These are phyloP conservation scores for Bolinopsis microptera DNA, from an alignment of 37 sponge, comb jelly and placozoan genomes.

Conservation along the genomic window DNA sequence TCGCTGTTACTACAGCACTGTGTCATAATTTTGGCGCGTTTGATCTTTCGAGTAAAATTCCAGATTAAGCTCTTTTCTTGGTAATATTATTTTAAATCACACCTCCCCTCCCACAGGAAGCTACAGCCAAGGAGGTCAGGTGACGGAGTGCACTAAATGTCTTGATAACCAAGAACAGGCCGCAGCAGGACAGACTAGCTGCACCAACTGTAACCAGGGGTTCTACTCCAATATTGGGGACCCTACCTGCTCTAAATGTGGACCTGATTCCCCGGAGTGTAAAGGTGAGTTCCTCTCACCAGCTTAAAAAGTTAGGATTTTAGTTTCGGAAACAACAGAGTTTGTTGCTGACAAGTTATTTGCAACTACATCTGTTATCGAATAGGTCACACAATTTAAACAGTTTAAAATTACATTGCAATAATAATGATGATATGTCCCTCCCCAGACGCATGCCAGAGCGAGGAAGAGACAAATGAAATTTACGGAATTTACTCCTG, in stretches of 20 bases:
- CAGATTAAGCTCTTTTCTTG: no score
- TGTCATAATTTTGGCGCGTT: no score
- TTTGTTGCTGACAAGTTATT: no score
- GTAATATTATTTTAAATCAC: no score
- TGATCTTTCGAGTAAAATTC: no score
- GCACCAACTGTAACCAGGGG: neutral
- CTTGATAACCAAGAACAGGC: conserved; percentile 13
- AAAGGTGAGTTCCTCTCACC: neutral
- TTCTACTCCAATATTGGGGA: neutral
- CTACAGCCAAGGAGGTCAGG: conserved; percentile 2
- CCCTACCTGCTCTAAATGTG: neutral
- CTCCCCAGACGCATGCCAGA: neutral
- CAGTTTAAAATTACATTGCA: neutral
- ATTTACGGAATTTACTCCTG: conserved; percentile 15
- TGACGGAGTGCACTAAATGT: neutral
- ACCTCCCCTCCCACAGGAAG: no score
- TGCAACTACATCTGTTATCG: no score
- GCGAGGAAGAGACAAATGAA: neutral
- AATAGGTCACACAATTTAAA: no score
- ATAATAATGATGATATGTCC: no score
- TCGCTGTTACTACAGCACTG: no score
- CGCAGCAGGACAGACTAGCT: conserved; percentile 7
- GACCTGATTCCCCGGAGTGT: neutral
- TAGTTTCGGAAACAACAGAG: no score
- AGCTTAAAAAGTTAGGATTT: no score